Percentiles rank a stretch among this genome's conserved stretches.
These are phyloP conservation scores for Flexamia atlantica DNA, from an alignment of 2,888 invertebrate species.

Conservation along the genomic window DNA sequence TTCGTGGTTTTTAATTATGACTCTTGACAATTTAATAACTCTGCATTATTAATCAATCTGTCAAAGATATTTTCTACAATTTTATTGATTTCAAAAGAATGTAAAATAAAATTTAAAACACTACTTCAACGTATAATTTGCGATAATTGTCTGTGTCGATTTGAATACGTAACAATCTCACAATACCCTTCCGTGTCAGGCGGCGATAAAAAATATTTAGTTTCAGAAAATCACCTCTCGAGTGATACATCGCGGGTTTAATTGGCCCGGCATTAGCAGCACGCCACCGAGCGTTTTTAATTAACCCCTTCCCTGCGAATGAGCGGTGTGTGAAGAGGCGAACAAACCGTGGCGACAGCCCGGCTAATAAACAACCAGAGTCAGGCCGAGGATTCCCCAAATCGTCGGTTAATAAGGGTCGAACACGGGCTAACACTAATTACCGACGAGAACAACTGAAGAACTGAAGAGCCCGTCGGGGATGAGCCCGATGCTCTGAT, in stretches of 20 bases:
- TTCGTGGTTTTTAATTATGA: too few relatives aligned
- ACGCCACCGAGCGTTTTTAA: constrained; percentile 46
- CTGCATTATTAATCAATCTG: too few relatives aligned
- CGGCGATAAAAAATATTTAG: constrained; percentile 39
- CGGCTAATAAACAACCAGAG: constrained; percentile 22
- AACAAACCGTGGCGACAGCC: constrained; percentile 26
- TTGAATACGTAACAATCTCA: background rate
- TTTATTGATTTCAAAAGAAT: too few relatives aligned
- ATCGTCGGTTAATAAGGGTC: constrained; percentile 40
- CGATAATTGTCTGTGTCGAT: too few relatives aligned
- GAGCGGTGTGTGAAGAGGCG: constrained; percentile 4
- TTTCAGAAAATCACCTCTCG: constrained; percentile 16
- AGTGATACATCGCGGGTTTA: constrained; percentile 34
- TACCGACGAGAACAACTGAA: background rate
- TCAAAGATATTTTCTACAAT: too few relatives aligned
- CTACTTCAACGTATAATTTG: too few relatives aligned
- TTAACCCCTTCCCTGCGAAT: background rate
- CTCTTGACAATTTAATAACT: too few relatives aligned
- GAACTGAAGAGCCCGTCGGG: constrained; percentile 25
- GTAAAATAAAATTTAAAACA: too few relatives aligned
- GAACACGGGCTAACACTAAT: constrained; percentile 36
- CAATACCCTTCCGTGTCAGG: background rate
- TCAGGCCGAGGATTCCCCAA: constrained; percentile 25
- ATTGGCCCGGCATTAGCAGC: constrained; percentile 38
- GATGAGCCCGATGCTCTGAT: constrained; percentile 52